phyloP scores from a whole-genome alignment of 2,113 vertebrate species.

The Sprattus sprattus region DNA sequence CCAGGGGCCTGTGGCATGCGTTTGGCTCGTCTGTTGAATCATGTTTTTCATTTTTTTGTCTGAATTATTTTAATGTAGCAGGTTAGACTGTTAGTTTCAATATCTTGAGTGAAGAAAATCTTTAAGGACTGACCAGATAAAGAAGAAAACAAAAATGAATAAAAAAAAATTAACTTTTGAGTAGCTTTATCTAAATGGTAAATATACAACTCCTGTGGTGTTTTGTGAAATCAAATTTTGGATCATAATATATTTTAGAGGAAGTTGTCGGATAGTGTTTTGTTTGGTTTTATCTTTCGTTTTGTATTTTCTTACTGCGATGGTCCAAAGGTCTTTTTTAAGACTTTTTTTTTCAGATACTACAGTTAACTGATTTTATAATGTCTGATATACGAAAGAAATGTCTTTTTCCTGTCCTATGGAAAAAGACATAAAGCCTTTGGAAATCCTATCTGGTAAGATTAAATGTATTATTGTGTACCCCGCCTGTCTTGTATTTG shows the following conservation, averaged over 20 bases:
- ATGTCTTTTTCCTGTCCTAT: not conserved
- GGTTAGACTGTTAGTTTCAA: not conserved
- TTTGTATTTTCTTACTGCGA: not conserved
- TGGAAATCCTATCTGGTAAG: not conserved
- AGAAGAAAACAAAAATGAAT: too few relatives aligned
- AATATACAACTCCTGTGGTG: constrained; percentile 11
- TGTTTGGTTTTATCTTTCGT: not conserved
- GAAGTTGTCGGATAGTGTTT: not conserved
- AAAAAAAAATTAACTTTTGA: not conserved
- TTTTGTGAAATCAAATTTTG: not conserved
- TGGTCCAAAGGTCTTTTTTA: not conserved
- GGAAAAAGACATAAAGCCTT: not conserved
- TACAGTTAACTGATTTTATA: not conserved
- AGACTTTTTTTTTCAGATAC: not conserved
- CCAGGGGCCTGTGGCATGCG: not conserved
- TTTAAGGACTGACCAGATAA: not conserved
- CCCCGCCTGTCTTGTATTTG: not conserved
- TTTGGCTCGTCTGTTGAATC: not conserved
- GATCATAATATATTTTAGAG: constrained; percentile 13
- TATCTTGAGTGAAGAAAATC: not conserved
- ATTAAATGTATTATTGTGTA: constrained; percentile 4
- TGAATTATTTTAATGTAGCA: not conserved
- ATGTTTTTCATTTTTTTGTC: not conserved
- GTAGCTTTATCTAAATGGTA: not conserved
- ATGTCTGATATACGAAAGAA: not conserved